Base-by-base conservation (phyloP, 1,140 invertebrate species). In the Euwallacea similis region DNA sequence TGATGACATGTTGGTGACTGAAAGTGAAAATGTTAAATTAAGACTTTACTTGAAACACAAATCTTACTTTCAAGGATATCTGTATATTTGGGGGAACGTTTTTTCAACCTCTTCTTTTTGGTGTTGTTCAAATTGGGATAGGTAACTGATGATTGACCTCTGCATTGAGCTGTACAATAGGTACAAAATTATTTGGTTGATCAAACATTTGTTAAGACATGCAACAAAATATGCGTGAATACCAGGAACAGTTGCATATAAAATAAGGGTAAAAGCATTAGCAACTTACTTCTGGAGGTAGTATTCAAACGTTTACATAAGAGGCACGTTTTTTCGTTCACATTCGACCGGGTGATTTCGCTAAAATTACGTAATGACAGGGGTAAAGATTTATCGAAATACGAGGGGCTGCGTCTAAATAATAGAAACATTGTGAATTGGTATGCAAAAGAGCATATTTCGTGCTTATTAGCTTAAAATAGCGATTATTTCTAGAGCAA, bases 1-100 rank as follows among this genome's bases (percentile, higher is more conserved):
- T 75, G 86, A 86, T 6, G 80, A 82, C 13, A 82, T 79, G 43
- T 88, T 82, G 43, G 86, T 87, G 50, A 91, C 90, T 91, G 81
- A 71, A 80, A 71, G 54, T 21, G 58, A 47, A 64, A 66, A 70
- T 21, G 41, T 54, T 42, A 11, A 64, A 6, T 64, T 16, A 58
- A 21, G 9, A 58, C 9, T 7, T 58, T 16, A 21, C 50, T 64
- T 61, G 54, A 54, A 13, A 71, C 42, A 61, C 42, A 61, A 60
- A 8, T 70, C 41, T 42, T 62, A 74, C 86, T 84, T 81, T 86
- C 81, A 65, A 86, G 71, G 44, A 87, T 69, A 64, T 87, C 85
- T 7, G 82, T 79, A 79, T 84, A 86, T 67, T 83, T 82, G 73
- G 82, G 2, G 41, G 42, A 7, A 3, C n/a, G 43, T 21, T 66